Percentiles rank a stretch among this genome's conserved stretches.
These are phyloP conservation scores for Eleutherodactylus coqui DNA, from an alignment of 2,797 vertebrate species.

Conservation along the genomic window DNA sequence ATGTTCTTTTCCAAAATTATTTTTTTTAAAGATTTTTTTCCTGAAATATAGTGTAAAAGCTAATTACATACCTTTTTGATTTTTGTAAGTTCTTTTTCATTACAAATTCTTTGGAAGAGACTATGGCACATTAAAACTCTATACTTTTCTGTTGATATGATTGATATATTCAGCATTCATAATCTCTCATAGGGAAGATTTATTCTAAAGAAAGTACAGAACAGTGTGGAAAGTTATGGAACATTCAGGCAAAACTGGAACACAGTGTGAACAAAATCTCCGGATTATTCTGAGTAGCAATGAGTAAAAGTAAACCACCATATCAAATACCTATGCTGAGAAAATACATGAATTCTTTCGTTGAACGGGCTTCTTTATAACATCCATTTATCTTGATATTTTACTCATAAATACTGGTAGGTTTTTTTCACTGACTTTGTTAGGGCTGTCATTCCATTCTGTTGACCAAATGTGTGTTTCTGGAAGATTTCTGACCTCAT, in stretches of 20 bases:
- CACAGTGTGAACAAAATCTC: slow-evolving; percentile 25
- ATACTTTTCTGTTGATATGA: too few relatives aligned
- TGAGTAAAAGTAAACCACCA: slow-evolving; percentile 31
- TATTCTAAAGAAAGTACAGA: slow-evolving; percentile 25
- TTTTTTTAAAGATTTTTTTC: too few relatives aligned
- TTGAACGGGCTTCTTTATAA: slow-evolving; percentile 44
- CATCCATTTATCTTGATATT: slow-evolving; percentile 61
- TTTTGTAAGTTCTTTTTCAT: too few relatives aligned
- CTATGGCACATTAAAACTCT: too few relatives aligned
- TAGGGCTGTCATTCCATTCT: slow-evolving; percentile 53
- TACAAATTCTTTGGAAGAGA: too few relatives aligned
- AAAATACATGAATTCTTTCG: slow-evolving; percentile 45
- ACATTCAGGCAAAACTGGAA: not conserved
- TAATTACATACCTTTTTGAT: too few relatives aligned
- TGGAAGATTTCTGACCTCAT: slow-evolving; percentile 57
- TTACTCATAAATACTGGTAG: slow-evolving; percentile 53
- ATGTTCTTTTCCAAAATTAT: too few relatives aligned
- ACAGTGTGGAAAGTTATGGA: slow-evolving; percentile 4
- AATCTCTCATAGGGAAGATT: not conserved
- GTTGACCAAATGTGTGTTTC: slow-evolving; percentile 58
- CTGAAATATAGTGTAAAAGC: too few relatives aligned
- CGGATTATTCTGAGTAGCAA: slow-evolving; percentile 27
- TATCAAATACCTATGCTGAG: slow-evolving; percentile 27
- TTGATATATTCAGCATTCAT: too few relatives aligned
- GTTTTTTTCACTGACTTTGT: slow-evolving; percentile 55